These are phyloP conservation scores for Thymelicus acteon DNA, from an alignment of 2,888 invertebrate genomes.

Conservation along the genomic window DNA sequence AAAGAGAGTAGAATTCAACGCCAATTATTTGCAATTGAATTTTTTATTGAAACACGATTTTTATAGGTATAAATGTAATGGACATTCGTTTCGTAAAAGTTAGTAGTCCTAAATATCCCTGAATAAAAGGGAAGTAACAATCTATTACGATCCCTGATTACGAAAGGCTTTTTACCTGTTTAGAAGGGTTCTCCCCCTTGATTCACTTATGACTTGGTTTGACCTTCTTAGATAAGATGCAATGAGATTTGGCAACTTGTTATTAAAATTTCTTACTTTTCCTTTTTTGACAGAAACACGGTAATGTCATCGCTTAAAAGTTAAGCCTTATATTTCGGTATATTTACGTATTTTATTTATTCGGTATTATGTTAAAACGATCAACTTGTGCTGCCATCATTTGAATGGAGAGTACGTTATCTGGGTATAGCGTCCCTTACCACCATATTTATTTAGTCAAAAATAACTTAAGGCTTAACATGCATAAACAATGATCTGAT, in stretches of 20 bases:
- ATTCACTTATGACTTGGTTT: slow-evolving; percentile 33
- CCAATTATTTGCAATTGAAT: background rate
- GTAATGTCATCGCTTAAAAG: too few relatives aligned
- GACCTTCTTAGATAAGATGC: slow-evolving; percentile 13
- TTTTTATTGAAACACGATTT: background rate
- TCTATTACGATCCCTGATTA: slow-evolving; percentile 18
- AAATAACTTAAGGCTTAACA: too few relatives aligned
- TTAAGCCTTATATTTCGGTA: too few relatives aligned
- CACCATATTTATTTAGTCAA: too few relatives aligned
- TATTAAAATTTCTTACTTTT: slow-evolving; percentile 12
- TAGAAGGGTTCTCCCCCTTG: slow-evolving; percentile 17
- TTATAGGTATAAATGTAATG: background rate
- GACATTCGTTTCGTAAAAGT: background rate
- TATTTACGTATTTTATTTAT: too few relatives aligned
- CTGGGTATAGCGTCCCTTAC: too few relatives aligned
- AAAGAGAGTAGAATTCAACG: too few relatives aligned
- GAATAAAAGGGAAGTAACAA: slow-evolving; percentile 13
- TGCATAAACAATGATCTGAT: too few relatives aligned
- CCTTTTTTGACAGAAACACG: too few relatives aligned
- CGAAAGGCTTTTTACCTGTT: slow-evolving; percentile 10
- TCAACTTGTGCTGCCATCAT: too few relatives aligned
- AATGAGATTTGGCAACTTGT: slow-evolving; percentile 8
- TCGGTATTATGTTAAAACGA: too few relatives aligned
- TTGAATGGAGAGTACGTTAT: too few relatives aligned
- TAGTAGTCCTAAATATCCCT: slow-evolving; percentile 3